These are phyloP conservation scores for Megalonaias nervosa DNA, from an alignment of 1,140 invertebrate genomes.

Conservation along the genomic window DNA sequence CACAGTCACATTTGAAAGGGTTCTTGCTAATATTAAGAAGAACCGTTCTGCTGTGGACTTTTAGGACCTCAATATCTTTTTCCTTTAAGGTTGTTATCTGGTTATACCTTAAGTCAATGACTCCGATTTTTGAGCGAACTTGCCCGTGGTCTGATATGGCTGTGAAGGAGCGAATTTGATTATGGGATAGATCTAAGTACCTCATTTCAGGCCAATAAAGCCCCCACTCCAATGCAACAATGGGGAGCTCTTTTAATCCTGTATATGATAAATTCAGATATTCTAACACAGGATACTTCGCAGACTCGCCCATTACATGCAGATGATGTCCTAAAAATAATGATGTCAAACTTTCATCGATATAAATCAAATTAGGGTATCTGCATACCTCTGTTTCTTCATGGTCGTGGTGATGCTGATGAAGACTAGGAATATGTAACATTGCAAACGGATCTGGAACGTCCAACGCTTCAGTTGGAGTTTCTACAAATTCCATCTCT, in stretches of 20 bases:
- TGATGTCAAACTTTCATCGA: constrained; percentile 27
- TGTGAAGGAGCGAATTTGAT: constrained; percentile 33
- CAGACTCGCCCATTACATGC: constrained; percentile 18
- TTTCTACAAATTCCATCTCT: neutral
- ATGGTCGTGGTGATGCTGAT: constrained; percentile 21
- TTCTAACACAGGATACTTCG: constrained; percentile 19
- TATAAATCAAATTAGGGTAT: constrained; percentile 9
- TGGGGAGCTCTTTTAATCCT: constrained; percentile 4
- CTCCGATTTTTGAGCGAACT: neutral
- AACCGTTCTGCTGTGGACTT: constrained; percentile 10
- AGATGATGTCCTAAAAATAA: constrained; percentile 7
- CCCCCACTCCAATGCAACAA: constrained; percentile 30
- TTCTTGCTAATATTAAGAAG: constrained; percentile 43
- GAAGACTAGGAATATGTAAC: constrained; percentile 17
- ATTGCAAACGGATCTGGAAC: neutral
- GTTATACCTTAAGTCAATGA: constrained; percentile 41
- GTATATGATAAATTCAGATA: constrained; percentile 35
- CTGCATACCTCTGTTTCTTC: constrained; percentile 9
- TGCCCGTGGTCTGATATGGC: constrained; percentile 13
- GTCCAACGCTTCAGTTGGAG: neutral
- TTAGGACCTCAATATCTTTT: constrained; percentile 28
- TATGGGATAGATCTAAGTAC: constrained; percentile 43
- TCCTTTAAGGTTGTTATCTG: constrained; percentile 33
- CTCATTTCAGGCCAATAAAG: constrained; percentile 33
- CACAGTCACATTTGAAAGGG: constrained; percentile 46